These are phyloP conservation scores for Telmatochromis bifrenatus DNA, from an alignment of 2,113 vertebrate species.

Conservation along the genomic window DNA sequence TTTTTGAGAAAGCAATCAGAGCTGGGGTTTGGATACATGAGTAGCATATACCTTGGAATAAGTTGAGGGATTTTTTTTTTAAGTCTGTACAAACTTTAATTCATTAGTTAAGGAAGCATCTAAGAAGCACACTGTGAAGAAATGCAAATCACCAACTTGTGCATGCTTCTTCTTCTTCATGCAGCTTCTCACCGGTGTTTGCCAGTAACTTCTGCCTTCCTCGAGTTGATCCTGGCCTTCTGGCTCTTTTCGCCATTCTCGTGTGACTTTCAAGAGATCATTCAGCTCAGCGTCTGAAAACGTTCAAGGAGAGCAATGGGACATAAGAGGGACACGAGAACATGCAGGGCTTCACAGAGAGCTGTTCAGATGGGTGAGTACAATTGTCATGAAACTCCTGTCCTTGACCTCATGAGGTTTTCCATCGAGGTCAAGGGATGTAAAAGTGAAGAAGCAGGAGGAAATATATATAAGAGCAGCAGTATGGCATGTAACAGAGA, in stretches of 20 bases:
- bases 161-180: background rate
- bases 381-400: background rate
- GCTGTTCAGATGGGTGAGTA: background rate
- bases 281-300: background rate
- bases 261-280: background rate
- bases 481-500: background rate
- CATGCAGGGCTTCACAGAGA: background rate
- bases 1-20: background rate
- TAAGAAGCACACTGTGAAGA: background rate
- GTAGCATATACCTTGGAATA: background rate
- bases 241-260: background rate
- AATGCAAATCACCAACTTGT: background rate
- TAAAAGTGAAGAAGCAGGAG: background rate
- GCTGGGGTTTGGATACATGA: background rate
- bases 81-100: background rate
- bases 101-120: background rate
- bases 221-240: background rate
- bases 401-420: background rate
- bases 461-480: background rate
- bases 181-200: background rate
- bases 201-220: background rate
- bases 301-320: background rate
- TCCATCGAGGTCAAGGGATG: background rate
- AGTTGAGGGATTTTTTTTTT: background rate
- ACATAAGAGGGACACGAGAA: background rate